Evolutionary conservation across 2,113 vertebrate species (phyloP).

Genomic region (Cyphomyrus discorhynchus): DNA sequence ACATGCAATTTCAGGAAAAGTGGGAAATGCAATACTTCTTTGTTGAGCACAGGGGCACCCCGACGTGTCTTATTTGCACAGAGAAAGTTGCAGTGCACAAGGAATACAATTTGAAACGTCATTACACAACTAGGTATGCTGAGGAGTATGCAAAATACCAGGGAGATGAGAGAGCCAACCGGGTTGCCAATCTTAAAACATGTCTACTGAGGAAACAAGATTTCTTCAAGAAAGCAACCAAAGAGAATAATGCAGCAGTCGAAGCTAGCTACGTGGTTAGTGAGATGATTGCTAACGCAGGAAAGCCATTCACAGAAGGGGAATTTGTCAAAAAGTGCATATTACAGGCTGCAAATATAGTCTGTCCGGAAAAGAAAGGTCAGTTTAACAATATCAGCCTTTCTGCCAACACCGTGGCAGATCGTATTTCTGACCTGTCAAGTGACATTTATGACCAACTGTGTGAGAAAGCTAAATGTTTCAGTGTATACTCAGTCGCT

Average conservation of each 20-base stretch:
- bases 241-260: constrained; percentile 20
- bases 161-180: constrained; percentile 6
- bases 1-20: constrained; percentile 29
- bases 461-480: neutral
- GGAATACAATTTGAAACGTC: constrained; percentile 10
- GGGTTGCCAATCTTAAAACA: constrained; percentile 2
- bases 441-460: constrained; percentile 12
- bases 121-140: constrained; percentile 22
- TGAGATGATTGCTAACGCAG: neutral
- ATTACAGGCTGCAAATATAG: neutral
- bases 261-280: constrained; percentile 3
- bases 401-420: neutral
- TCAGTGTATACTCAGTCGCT: constrained; percentile 5
- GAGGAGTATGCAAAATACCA: constrained; percentile 12
- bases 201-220: constrained; percentile 15
- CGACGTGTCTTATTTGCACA: constrained; percentile 25
- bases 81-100: constrained; percentile 15
- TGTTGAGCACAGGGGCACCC: constrained; percentile 6
- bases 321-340: neutral
- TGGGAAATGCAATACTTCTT: constrained; percentile 25
- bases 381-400: constrained; percentile 11
- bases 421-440: constrained; percentile 1
- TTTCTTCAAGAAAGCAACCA: constrained; percentile 22
- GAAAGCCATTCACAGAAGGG: neutral
- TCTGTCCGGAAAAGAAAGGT: neutral